Evolutionary conservation across 2,888 invertebrate genomes (phyloP), one percentile per base, ranked within the genome.

Genomic region (Volucella inflata): DNA sequence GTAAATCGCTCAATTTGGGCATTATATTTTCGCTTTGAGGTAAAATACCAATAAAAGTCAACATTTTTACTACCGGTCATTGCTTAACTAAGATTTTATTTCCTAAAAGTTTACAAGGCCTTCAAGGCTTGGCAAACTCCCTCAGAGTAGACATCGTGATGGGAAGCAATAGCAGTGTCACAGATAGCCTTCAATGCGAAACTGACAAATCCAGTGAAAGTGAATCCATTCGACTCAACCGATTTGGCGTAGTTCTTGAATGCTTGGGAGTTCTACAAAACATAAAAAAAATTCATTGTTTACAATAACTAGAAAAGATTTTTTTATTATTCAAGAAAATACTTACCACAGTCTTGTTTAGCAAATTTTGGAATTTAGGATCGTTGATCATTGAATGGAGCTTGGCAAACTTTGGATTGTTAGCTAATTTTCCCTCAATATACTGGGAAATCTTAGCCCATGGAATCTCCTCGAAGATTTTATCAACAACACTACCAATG

Each of bases 171-270:
- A 40, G 80, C 80, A 42, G 84, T 84, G 9, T 84, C 80, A 36
- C 84, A 84, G 17, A 84, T 59, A 4, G 79, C 80, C 71, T 84
- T 84, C 9, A 84, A 71, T 40, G 60, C 65, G 14, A 84, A 84
- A 12, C 44, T 71, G 4, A 75, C 70, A 16, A 84, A 84, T 11
- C 42, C 17, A 2, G 80, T 59, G 75, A 70, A 84, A 12, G 84
- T 80, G 50, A 84, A 80, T 1, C 84, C 84, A 30, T 80, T 75
- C 4, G 65, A 11, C 21, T 80, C 44, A 10, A 80, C 53, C 8
- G 75, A 71, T 14, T 75, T 70, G 9, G 46, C 17, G 38, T 75
- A 84, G 36, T 59, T 70, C 60, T 57, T 75, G n/a, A 84, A 11
- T n/a, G 75, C 68, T 16, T 70, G 21, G 2, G 80, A 79, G 57